phyloP scores from a whole-genome alignment of 2,888 invertebrate species.

The Diarsia dahlii region DNA sequence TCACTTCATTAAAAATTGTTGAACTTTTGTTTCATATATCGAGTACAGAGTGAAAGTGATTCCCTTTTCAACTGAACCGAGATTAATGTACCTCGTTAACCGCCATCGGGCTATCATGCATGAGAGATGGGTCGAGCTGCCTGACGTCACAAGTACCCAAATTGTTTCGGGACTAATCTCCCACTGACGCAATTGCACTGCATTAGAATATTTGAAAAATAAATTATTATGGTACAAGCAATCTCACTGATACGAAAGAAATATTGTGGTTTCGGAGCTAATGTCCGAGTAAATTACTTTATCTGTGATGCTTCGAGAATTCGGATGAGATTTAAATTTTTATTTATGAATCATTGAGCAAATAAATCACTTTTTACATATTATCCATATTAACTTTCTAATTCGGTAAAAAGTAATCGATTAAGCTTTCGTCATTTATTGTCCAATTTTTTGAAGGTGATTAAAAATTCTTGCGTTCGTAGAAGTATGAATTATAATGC shows the following conservation, averaged over 20 bases:
- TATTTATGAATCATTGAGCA: constrained; percentile 63
- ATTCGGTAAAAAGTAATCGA: constrained; percentile 58
- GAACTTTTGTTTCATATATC: constrained; percentile 68
- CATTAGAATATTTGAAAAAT: constrained; percentile 77
- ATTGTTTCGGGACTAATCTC: constrained; percentile 72
- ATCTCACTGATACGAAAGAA: constrained; percentile 77
- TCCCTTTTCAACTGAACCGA: constrained; percentile 75
- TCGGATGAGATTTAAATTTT: constrained; percentile 67
- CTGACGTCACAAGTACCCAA: constrained; percentile 72
- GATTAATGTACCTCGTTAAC: constrained; percentile 78
- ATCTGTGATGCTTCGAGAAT: constrained; percentile 64
- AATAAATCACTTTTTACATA: constrained; percentile 64
- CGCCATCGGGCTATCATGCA: constrained; percentile 71
- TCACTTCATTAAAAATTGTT: constrained; percentile 71
- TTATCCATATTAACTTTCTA: constrained; percentile 57
- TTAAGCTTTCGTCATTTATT: constrained; percentile 43
- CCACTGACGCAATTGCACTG: constrained; percentile 74
- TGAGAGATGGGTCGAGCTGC: constrained; percentile 73
- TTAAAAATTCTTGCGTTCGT: constrained; percentile 39
- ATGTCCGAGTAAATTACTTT: constrained; percentile 71
- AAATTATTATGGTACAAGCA: constrained; percentile 75
- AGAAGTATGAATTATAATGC: constrained; percentile 36
- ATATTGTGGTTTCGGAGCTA: constrained; percentile 75
- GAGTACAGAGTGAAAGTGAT: constrained; percentile 81
- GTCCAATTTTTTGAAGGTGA: constrained; percentile 23